Base-by-base conservation (phyloP, 2,113 vertebrate genomes). In the Gymnogyps californianus region DNA sequence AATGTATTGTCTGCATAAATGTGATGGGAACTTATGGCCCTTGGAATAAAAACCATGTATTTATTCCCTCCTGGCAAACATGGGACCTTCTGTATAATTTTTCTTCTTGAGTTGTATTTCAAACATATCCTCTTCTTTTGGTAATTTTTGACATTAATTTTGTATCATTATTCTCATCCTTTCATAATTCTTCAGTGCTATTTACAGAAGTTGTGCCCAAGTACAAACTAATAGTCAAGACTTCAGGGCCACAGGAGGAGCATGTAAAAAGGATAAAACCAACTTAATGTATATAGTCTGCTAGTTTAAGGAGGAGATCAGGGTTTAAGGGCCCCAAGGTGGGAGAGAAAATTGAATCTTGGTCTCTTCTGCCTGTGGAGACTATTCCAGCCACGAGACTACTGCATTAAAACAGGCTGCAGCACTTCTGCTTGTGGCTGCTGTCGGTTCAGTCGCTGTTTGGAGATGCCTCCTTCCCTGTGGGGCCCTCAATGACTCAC, bases 401-500 rank as follows among this genome's bases (percentile, higher is more conserved):
- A 5, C 22, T 29, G 15, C 12, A 46, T 18, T n/a, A 58, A 62
- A 51, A 8, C 22, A 71, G 46, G 8, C 70, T 82, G 34, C 20
- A 91, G 29, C 36, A 24, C 21, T 85, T 44, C 38, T 54, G 2
- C 32, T 72, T 55, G 44, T 28, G 62, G 19, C 67, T 89, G 55
- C 59, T 70, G 11, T 19, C 1, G 0, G 7, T 70, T 87, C 29
- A 5, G 24, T 21, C 36, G 1, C 16, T 18, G 10, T 42, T 74
- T 77, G 52, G 70, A 82, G 57, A 16, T 59, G 9, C 7, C 3
- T 14, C 9, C 29, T 64, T 87, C 47, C 66, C 26, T 16, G 1
- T 2, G 7, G 38, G 36, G 26, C 3, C 38, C 31, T 52, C 0
- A 0, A 21, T 55, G 44, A 11, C 61, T 87, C 2, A 40, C 14